These are phyloP conservation scores for Otis tarda DNA, from an alignment of 2,113 vertebrate genomes.

Conservation along the genomic window DNA sequence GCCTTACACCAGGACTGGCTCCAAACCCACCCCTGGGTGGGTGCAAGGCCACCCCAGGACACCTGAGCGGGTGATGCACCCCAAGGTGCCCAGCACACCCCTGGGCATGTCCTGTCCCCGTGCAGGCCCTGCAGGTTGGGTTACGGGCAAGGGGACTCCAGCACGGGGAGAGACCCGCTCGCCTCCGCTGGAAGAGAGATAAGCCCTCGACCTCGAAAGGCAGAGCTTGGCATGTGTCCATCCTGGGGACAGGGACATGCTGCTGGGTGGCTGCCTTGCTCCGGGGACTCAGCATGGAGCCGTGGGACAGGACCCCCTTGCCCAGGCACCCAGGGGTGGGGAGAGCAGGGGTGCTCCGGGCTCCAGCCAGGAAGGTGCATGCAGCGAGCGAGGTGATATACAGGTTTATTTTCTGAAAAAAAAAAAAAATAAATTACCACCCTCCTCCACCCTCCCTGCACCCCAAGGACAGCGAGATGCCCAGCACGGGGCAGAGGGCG, in stretches of 20 bases:
- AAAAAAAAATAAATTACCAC: conserved; percentile 42
- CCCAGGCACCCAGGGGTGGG: too few relatives aligned
- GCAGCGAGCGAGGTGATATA: accelerated
- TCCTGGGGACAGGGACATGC: background rate
- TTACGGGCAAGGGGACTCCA: background rate
- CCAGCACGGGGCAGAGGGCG: background rate
- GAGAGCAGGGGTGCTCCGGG: background rate
- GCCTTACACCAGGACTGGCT: background rate
- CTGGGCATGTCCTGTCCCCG: background rate
- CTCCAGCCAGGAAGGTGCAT: background rate
- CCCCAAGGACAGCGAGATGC: background rate
- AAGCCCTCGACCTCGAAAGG: background rate
- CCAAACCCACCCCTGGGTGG: background rate
- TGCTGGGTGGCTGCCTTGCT: accelerated
- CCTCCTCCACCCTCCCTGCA: accelerated
- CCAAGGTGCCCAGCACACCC: background rate
- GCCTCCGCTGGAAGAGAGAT: conserved; percentile 44
- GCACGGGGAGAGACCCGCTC: background rate
- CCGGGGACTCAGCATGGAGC: background rate
- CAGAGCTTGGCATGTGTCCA: background rate
- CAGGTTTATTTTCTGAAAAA: conserved; percentile 28
- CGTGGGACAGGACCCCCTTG: background rate
- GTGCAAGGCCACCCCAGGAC: background rate
- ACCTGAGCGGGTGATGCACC: accelerated
- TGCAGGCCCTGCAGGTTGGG: background rate